A percentile compares a stretch with the other conserved stretches of the same genome.
phyloP scores from a whole-genome alignment of 1,140 invertebrate genomes.

The Cotesia glomerata region DNA sequence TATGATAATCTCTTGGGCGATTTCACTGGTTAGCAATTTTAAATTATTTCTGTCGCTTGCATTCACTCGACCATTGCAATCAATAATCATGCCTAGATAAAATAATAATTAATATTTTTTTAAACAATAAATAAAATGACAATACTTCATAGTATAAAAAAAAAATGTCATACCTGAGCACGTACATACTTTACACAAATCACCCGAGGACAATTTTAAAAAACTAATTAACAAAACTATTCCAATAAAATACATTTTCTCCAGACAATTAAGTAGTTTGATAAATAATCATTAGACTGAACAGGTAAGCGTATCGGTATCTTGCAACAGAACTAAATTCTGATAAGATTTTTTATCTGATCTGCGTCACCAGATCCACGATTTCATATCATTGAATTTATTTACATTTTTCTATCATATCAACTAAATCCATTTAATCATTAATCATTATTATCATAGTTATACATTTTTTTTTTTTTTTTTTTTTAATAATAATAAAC shows the following conservation, averaged over 20 bases:
- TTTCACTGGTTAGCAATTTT: too few relatives aligned
- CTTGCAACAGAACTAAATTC: background rate
- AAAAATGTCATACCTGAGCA: constrained; percentile 27
- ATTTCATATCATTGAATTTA: constrained; percentile 18
- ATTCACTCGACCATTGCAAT: constrained; percentile 37
- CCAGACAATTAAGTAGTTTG: background rate
- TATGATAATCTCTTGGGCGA: constrained; percentile 26
- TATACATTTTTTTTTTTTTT: too few relatives aligned
- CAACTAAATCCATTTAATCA: too few relatives aligned
- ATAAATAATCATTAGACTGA: background rate
- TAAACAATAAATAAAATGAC: background rate
- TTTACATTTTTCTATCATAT: too few relatives aligned
- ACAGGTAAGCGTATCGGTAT: too few relatives aligned
- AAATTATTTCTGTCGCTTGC: constrained; percentile 9
- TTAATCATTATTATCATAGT: too few relatives aligned
- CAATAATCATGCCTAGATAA: constrained; percentile 18
- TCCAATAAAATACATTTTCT: background rate
- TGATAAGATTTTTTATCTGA: too few relatives aligned
- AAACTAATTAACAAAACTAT: constrained; percentile 15
- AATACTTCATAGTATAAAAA: background rate
- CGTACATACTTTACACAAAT: constrained; percentile 30
- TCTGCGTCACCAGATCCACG: too few relatives aligned
- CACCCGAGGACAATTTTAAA: constrained; percentile 15
- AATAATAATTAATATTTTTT: constrained; percentile 3
- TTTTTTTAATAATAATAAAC: too few relatives aligned